Conservation (phyloP, 2,113 vertebrate genomes). For the Notechis scutatus region DNA sequence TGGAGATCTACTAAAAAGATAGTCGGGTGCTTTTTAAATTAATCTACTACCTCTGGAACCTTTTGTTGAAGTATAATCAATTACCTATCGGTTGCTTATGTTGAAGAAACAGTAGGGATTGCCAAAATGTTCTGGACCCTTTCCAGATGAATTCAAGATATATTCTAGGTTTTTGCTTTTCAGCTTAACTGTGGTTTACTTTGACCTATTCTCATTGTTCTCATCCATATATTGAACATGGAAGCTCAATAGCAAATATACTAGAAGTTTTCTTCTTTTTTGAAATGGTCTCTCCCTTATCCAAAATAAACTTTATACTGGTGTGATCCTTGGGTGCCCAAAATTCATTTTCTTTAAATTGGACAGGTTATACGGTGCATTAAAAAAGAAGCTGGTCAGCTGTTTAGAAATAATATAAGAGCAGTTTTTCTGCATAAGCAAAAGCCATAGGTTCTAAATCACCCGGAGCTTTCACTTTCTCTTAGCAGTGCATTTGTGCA, state of each 20-base stretch:
- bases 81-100: not conserved
- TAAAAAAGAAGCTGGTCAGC: not conserved
- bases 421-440: constrained; percentile 1
- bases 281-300: not conserved
- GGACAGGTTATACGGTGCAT: not conserved
- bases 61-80: not conserved
- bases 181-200: not conserved
- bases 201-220: not conserved
- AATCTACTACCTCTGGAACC: not conserved
- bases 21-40: not conserved
- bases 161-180: not conserved
- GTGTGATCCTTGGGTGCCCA: not conserved
- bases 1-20: not conserved
- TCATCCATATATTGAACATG: not conserved
- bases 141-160: not conserved
- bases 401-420: constrained; percentile 5
- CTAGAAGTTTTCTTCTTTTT: not conserved
- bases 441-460: not conserved
- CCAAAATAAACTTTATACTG: not conserved
- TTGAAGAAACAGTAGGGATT: not conserved
- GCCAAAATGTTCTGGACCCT: not conserved
- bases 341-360: not conserved
- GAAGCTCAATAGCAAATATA: not conserved
- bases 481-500: not conserved
- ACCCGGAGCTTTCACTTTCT: not conserved